These are phyloP conservation scores for Tenthredo notha DNA, from an alignment of 2,888 invertebrate species.

Conservation along the genomic window DNA sequence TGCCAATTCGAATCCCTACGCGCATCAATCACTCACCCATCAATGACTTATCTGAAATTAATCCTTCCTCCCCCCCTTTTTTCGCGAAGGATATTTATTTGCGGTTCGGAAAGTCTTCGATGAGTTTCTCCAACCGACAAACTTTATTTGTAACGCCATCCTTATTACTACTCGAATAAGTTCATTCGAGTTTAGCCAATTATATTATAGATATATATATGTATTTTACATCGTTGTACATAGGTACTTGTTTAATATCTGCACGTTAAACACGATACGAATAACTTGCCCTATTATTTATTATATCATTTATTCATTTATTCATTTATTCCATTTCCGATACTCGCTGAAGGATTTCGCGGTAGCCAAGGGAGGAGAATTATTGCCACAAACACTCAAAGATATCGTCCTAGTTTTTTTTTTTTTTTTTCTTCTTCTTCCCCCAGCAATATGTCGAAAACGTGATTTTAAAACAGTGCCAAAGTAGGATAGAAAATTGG, in stretches of 20 bases:
- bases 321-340: conserved; percentile 9
- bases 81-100: neutral
- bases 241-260: neutral
- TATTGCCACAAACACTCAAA: neutral
- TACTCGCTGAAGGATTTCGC: no score
- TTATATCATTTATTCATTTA: conserved; percentile 28
- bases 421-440: no score
- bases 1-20: conserved; percentile 51
- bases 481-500: neutral
- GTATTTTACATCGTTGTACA: neutral
- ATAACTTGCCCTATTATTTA: neutral
- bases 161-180: neutral
- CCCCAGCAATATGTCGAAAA: neutral
- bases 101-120: neutral
- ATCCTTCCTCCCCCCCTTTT: conserved; percentile 13
- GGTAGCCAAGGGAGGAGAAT: neutral
- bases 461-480: neutral
- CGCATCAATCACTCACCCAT: conserved; percentile 51
- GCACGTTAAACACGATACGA: neutral
- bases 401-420: conserved; percentile 2
- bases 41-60: conserved; percentile 55
- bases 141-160: neutral
- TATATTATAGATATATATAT: neutral
- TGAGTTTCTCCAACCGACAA: neutral
- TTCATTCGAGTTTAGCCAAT: neutral